These are phyloP conservation scores for Eupleurogrammus muticus DNA, from an alignment of 2,797 vertebrate species.

Conservation along the genomic window DNA sequence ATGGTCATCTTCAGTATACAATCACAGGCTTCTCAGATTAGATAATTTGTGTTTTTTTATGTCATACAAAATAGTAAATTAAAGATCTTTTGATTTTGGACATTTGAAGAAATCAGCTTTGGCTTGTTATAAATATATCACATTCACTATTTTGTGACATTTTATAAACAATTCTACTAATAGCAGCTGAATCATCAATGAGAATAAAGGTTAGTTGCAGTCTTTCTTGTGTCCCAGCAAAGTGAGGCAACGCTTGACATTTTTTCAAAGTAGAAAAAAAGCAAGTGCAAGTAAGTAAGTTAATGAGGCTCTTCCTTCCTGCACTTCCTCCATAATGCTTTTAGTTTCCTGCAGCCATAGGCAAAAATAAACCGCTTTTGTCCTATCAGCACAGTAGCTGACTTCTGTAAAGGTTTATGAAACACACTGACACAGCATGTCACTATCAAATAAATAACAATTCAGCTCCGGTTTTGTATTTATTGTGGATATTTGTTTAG, in stretches of 20 bases:
- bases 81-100: too few relatives aligned
- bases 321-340: slow-evolving; percentile 62
- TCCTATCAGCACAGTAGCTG: slow-evolving; percentile 33
- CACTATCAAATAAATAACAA: not conserved
- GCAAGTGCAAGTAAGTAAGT: slow-evolving; percentile 52
- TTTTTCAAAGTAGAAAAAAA: slow-evolving; percentile 32
- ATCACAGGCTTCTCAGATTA: too few relatives aligned
- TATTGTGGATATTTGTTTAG: not conserved
- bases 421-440: not conserved
- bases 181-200: not conserved
- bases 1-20: too few relatives aligned
- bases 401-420: not conserved
- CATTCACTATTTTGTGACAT: too few relatives aligned
- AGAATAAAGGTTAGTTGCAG: not conserved
- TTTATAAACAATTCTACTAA: not conserved
- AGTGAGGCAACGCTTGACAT: not conserved
- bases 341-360: slow-evolving; percentile 70
- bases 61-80: too few relatives aligned
- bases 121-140: not conserved
- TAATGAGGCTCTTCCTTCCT: slow-evolving; percentile 77
- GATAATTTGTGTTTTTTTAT: too few relatives aligned
- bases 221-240: not conserved
- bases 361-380: slow-evolving; percentile 56
- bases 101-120: too few relatives aligned
- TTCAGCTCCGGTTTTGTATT: fast-evolving